Conservation (phyloP, 2,113 vertebrate genomes). For the Canis aureus region DNA sequence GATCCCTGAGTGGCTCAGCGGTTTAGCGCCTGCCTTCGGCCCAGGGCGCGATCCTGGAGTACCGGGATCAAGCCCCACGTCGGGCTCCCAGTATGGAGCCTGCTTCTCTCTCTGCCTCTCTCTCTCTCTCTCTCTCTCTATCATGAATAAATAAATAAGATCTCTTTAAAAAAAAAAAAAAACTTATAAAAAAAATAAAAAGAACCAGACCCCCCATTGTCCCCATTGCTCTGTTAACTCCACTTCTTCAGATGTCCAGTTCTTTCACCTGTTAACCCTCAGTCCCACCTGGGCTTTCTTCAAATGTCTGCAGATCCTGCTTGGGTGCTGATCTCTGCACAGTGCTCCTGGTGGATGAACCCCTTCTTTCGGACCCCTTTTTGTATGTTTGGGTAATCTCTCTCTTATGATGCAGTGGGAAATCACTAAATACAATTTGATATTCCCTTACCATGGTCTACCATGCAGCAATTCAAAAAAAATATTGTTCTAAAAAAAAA, state of each 20-base stretch:
- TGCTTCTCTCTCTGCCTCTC: too few relatives aligned
- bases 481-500: too few relatives aligned
- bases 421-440: background rate
- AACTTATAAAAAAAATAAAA: too few relatives aligned
- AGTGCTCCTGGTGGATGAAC: background rate
- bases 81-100: too few relatives aligned
- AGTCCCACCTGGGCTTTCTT: background rate
- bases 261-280: accelerated
- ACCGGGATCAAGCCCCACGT: too few relatives aligned
- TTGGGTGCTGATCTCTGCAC: background rate
- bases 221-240: background rate
- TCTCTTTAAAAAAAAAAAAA: too few relatives aligned
- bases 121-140: too few relatives aligned
- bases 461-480: background rate
- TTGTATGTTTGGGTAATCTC: background rate
- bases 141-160: too few relatives aligned
- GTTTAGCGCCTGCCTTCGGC: too few relatives aligned
- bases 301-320: background rate
- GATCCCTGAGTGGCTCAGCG: too few relatives aligned
- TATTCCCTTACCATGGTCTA: too few relatives aligned
- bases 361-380: background rate
- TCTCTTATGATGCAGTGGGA: background rate
- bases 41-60: too few relatives aligned
- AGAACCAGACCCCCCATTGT: accelerated
- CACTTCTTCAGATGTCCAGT: background rate